Base-by-base conservation (phyloP, 2,113 vertebrate species). In the Gorsachius goisagi region DNA sequence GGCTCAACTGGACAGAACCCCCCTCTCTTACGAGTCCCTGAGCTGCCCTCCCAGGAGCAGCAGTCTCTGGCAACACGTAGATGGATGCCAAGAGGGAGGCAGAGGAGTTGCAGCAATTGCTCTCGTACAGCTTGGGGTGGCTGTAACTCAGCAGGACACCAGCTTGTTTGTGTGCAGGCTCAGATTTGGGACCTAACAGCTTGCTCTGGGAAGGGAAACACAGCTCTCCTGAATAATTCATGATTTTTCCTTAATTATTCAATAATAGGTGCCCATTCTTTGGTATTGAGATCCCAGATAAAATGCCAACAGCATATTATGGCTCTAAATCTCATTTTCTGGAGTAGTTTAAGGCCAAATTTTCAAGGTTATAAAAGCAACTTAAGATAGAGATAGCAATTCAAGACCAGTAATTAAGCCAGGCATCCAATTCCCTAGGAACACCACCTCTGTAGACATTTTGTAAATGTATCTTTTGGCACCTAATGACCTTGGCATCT, bases 401-500 rank as follows among this genome's bases (percentile, higher is more conserved):
- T 89, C 77, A 93, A 66, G 93, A 32, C 35, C 26, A n/a, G 62
- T 95, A 96, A 96, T 97, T 96, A 96, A 91, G 81, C 45, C 3
- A 1, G 82, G 64, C 93, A 72, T 92, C 88, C 83, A 93, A 75
- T 92, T 96, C 95, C 85, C 95, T 72, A n/a, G 87, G 86, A 97
- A 62, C 77, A 73, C 81, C 79, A 87, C 92, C 95, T 95, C 92
- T 85, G 69, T 8, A 85, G 92, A 16, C 84, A 62, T 82, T 95
- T 86, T 79, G 56, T 79, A 96, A 95, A 97, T 89, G 73, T 90
- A 37, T 87, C 90, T 95, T 92, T 95, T 93, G 95, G 92, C 62
- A 85, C 92, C 89, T 93, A 66, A 88, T 84, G 93, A 96, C 96
- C 96, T 97, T 96, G 92, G 90, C 90, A 47, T 94, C 88, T 44